Evolutionary conservation across 2,797 vertebrate genomes (phyloP), one percentile per base, ranked within the genome.

Genomic region (Poeciliopsis turneri): DNA sequence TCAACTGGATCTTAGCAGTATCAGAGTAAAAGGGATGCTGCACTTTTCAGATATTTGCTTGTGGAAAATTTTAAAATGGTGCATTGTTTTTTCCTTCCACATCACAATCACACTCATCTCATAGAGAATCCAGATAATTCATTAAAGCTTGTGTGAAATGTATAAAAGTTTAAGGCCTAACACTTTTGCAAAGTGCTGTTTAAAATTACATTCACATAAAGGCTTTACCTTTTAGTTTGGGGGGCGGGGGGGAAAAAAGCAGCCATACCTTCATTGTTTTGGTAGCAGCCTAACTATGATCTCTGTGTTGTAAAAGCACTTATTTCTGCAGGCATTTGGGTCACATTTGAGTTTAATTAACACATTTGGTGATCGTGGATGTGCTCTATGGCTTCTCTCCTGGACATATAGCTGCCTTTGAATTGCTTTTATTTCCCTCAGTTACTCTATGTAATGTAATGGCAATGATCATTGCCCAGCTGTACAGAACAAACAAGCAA

Each of bases 311-410:
- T 82, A 75, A 86, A 89, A 92, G 87, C 87, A 88, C 82, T 55
- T 78, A 68, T 91, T 93, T 93, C 82, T 88, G 92, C 90, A 92
- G 89, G 87, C 51, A 43, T 91, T 94, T 90, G 84, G 88, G 90
- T 84, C 78, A 90, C 89, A 89, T 92, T 93, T 89, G 85, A 83
- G 61, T 43, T 76, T 91, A 92, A 94, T 95, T 93, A 94, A 87
- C 83, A 83, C 85, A 83, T 87, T 74, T 55, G 13, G 25, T 79
- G 77, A 74, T 71, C 61, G 39, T 70, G 73, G 61, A 46, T 70
- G 73, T 78, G 74, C 82, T 75, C 76, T 72, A 71, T 72, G 74
- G 80, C 69, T 83, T 47, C 57, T 85, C 82, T 74, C 79, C 75
- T 64, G 77, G 74, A 83, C 33, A 80, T 77, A 70, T 30, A 55